Conservation (phyloP, 2,113 vertebrate genomes). For the Dermatemys mawii region DNA sequence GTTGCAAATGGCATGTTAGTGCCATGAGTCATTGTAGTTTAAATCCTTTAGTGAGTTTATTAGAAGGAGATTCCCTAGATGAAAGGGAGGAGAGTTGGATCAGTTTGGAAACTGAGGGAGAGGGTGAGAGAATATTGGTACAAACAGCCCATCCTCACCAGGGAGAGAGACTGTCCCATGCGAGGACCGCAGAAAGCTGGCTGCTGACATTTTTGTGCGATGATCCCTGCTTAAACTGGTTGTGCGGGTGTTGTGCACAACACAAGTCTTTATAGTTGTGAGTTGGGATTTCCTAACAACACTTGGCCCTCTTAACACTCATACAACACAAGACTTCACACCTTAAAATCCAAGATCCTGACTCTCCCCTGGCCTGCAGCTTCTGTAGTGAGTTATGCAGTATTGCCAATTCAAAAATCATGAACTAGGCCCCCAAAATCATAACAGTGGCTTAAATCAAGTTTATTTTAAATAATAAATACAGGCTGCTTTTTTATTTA, state of each 20-base stretch:
- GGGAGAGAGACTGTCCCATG: neutral
- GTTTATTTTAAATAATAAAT: neutral
- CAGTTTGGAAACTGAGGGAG: neutral
- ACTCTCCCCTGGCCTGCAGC: neutral
- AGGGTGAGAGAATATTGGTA: neutral
- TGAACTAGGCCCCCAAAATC: neutral
- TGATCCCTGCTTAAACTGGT: neutral
- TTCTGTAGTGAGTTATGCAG: neutral
- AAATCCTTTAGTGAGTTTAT: accelerated
- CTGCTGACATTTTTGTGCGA: neutral
- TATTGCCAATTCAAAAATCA: neutral
- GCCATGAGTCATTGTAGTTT: neutral
- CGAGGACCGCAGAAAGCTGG: neutral
- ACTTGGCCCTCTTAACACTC: neutral
- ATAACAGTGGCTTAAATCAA: neutral
- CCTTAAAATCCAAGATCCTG: neutral
- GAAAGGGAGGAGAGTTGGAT: neutral
- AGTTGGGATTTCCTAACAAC: neutral
- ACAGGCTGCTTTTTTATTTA: neutral
- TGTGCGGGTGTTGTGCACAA: neutral
- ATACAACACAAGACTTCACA: accelerated
- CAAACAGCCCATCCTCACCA: neutral
- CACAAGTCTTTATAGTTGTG: neutral
- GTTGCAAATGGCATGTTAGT: neutral
- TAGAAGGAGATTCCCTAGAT: neutral